Conservation (phyloP, 2,888 invertebrate genomes). For the Liodrosophila aerea region DNA sequence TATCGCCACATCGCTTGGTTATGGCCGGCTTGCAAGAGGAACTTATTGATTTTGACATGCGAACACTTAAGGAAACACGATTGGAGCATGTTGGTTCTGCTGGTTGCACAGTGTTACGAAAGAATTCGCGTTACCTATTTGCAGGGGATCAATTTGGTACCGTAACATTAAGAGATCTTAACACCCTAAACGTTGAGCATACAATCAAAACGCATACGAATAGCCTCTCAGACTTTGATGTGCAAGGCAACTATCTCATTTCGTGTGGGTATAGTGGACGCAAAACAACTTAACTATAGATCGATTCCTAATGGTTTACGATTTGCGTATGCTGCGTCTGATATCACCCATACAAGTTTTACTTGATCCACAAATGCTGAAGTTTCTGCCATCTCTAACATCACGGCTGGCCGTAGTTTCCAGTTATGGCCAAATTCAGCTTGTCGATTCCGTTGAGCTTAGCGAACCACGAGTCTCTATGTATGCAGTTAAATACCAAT, state of each 20-base stretch:
- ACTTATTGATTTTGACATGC: conserved; percentile 93
- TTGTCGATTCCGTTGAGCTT: conserved; percentile 92
- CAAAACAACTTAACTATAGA: conserved; percentile 91
- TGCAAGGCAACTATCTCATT: conserved; percentile 96
- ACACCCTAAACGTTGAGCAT: conserved; percentile 89
- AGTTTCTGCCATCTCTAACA: conserved; percentile 94
- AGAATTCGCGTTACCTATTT: conserved; percentile 88
- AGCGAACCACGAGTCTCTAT: conserved; percentile 87
- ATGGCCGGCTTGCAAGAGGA: conserved; percentile 96
- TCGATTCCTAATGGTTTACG: conserved; percentile 95
- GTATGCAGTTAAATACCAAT: conserved; percentile 91
- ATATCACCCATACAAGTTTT: conserved; percentile 90
- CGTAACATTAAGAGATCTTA: conserved; percentile 92
- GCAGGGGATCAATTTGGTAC: conserved; percentile 91
- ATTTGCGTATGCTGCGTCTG: conserved; percentile 91
- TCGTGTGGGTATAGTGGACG: conserved; percentile 96
- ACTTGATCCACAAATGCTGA: conserved; percentile 91
- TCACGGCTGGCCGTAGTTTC: conserved; percentile 94
- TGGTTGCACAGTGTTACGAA: conserved; percentile 90
- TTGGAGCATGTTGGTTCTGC: conserved; percentile 86
- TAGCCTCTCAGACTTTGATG: conserved; percentile 96
- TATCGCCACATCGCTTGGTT: conserved; percentile 88
- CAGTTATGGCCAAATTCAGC: conserved; percentile 92
- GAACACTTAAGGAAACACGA: conserved; percentile 89
- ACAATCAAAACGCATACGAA: conserved; percentile 94